phyloP scores from a whole-genome alignment of 2,888 invertebrate genomes.

The Brenthis daphne region DNA sequence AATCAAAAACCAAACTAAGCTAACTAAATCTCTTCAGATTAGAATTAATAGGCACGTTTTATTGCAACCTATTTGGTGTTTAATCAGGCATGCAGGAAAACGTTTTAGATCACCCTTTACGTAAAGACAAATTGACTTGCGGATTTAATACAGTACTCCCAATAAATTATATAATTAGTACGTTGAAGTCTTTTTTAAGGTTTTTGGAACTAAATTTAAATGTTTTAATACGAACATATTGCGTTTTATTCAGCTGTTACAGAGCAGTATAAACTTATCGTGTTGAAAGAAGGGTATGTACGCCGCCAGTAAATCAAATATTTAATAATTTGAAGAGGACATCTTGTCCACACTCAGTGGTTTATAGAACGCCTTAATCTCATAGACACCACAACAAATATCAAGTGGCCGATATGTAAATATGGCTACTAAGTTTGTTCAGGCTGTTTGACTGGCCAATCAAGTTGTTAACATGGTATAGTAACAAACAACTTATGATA shows the following conservation, averaged over 20 bases:
- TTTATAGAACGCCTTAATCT: slow-evolving; percentile 31
- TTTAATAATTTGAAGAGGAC: slow-evolving; percentile 20
- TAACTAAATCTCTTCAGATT: background rate
- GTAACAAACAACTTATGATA: slow-evolving; percentile 6
- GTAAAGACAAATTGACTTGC: slow-evolving; percentile 21
- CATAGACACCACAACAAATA: slow-evolving; percentile 46
- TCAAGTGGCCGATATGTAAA: slow-evolving; percentile 52
- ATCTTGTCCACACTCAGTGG: slow-evolving; percentile 29
- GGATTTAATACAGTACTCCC: background rate
- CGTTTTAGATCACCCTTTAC: slow-evolving; percentile 15
- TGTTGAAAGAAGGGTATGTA: too few species aligned
- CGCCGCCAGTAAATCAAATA: slow-evolving; percentile 3
- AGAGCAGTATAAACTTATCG: too few species aligned
- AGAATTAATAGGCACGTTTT: slow-evolving; percentile 13
- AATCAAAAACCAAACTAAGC: background rate
- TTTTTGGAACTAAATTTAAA: background rate
- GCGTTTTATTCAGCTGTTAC: background rate
- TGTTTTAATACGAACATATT: background rate
- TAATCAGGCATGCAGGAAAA: slow-evolving; percentile 16
- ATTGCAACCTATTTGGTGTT: slow-evolving; percentile 17
- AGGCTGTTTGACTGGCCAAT: slow-evolving; percentile 42
- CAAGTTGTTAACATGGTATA: slow-evolving; percentile 37
- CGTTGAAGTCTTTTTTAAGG: background rate
- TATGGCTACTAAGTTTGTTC: slow-evolving; percentile 40
- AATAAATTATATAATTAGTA: slow-evolving; percentile 14